Base-by-base conservation (phyloP, 2,797 vertebrate species). In the Lagorchestes hirsutus region DNA sequence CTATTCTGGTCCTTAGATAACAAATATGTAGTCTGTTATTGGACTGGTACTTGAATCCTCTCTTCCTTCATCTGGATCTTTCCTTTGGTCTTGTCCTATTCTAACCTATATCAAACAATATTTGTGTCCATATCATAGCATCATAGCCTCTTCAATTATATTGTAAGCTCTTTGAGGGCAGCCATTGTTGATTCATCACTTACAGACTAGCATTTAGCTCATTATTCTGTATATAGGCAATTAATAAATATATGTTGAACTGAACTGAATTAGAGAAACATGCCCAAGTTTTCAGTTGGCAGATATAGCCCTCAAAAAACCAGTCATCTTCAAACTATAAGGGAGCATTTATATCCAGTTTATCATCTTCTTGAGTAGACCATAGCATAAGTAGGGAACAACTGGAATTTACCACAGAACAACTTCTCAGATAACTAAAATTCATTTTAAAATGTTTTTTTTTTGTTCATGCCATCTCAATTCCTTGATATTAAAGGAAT, bases 401-500 rank as follows among this genome's bases (percentile, higher is more conserved):
- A 94, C 46, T 74, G 22, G 1, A 6, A 74, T 82, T 22, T 18
- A 96, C 52, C 11, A 90, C 1, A 52, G 12, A 95, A 93, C 46
- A 87, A 95, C 27, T 0, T 0, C 93, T 62, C 3, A 56, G 91
- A 31, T 55, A 24, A 5, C 82, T 90, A 27, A 27, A 50, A 91
- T 54, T 74, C 11, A 74, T 54, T 13, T 58, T 22, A 46, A 92
- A 54, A 92, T 29, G 58, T n/a, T 27, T 90, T 4, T 62, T 5
- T 62, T 5, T 62, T 29, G 34, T 87, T 52, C 82, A 92, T 50
- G 24, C 11, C 40, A 91, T 24, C 29, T 55, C 5, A 55, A 5
- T 91, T 14, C 40, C 55, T 96, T 91, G 50, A 90, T 91, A 93
- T 92, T 92, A 96, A 97, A 40, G 18, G 54, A 11, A 91, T 58